These are phyloP conservation scores for Pyrochroa serraticornis DNA, from an alignment of 2,888 invertebrate genomes.

Conservation along the genomic window DNA sequence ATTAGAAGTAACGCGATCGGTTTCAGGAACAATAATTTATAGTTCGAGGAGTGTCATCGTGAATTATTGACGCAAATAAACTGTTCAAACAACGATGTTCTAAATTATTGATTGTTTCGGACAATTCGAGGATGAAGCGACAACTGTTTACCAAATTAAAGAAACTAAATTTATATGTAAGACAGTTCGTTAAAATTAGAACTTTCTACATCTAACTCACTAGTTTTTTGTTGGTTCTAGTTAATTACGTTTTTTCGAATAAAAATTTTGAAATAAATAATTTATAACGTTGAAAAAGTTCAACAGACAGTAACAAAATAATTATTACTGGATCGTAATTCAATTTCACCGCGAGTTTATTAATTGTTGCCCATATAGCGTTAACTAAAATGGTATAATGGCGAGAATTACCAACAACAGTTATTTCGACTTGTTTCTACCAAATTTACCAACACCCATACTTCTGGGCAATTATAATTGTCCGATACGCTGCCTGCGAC, in stretches of 20 bases:
- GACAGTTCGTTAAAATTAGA: not conserved
- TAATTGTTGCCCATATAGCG: not conserved
- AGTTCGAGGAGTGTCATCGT: too few species aligned
- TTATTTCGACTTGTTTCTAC: not conserved
- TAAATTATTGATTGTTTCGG: too few species aligned
- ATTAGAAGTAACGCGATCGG: too few species aligned
- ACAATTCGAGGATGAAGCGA: too few species aligned
- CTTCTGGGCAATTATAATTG: not conserved
- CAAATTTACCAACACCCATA: conserved; percentile 1
- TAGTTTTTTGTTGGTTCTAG: conserved; percentile 3
- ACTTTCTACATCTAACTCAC: conserved; percentile 6
- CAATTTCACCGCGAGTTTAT: conserved; percentile 8
- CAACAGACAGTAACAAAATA: conserved; percentile 13
- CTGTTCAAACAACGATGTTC: too few species aligned
- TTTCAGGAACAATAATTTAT: too few species aligned
- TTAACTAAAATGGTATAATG: not conserved
- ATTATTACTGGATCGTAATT: not conserved
- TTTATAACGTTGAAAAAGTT: conserved; percentile 10
- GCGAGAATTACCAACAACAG: not conserved
- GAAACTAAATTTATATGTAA: not conserved
- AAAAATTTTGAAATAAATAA: conserved; percentile 10
- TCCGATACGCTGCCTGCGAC: not conserved
- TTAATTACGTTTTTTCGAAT: not conserved
- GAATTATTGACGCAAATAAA: too few species aligned
- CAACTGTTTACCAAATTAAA: too few species aligned